A percentile compares a stretch with the other conserved stretches of the same genome.
Evolutionary conservation across 2,888 invertebrate genomes (phyloP).

Genomic region (Empis stercorea): DNA sequence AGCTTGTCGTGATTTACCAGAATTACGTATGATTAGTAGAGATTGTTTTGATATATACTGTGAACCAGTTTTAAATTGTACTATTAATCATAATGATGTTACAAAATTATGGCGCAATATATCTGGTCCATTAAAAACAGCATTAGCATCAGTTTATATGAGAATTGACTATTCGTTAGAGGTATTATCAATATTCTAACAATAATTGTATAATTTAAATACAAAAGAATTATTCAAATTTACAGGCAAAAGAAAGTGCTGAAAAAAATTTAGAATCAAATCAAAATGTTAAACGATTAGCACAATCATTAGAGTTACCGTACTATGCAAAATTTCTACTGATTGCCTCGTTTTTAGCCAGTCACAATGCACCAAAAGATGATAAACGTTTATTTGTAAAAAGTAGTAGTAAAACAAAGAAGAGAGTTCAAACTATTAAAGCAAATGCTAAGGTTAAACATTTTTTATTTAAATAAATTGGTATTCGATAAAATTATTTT

Average conservation of each 20-base stretch:
- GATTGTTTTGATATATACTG: conserved; percentile 63
- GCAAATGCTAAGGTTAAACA: conserved; percentile 41
- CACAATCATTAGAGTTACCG: conserved; percentile 64
- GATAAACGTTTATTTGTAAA: conserved; percentile 81
- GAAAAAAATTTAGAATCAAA: conserved; percentile 7
- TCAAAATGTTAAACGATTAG: conserved; percentile 40
- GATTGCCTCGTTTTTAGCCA: conserved; percentile 83
- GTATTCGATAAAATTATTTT: background rate
- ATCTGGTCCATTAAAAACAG: conserved; percentile 57
- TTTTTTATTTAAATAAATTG: background rate
- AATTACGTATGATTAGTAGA: conserved; percentile 68
- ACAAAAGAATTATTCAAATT: no score
- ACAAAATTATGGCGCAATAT: conserved; percentile 69
- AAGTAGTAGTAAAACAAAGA: conserved; percentile 58
- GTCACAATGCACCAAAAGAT: conserved; percentile 79
- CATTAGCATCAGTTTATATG: conserved; percentile 65
- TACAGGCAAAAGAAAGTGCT: conserved; percentile 5
- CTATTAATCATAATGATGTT: conserved; percentile 49
- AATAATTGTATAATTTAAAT: no score
- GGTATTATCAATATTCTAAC: no score
- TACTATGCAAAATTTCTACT: conserved; percentile 81
- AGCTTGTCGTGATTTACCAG: conserved; percentile 73
- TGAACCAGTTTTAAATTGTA: conserved; percentile 58
- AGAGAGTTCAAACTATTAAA: conserved; percentile 46
- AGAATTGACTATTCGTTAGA: conserved; percentile 40